Evolutionary conservation across 2,888 invertebrate species (phyloP), one percentile per base, ranked within the genome.

Genomic region (Clunio marinus): DNA sequence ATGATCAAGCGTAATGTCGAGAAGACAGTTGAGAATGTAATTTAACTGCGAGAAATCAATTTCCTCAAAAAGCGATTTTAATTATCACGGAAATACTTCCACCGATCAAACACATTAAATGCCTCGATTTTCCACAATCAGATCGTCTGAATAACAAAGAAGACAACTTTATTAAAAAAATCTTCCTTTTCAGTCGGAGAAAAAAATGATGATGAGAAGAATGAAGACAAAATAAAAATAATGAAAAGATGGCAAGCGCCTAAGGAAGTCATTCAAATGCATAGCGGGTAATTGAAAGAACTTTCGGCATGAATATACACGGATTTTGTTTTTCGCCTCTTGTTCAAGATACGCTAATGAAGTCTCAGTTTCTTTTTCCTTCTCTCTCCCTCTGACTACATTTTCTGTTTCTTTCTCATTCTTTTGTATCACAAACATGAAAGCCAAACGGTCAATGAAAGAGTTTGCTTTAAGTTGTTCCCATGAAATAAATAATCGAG

Each of bases 261-360:
- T 51, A 20, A 57, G 57, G 25, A 27, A 57, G 57, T 57, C 57
- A 57, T 57, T 57, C 25, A 57, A 57, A 57, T 57, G 57, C 57
- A 57, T 25, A 57, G 25, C 27, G 25, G 22, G 57, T 57, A 57
- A 57, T 57, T 57, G 57, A 57, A 57, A 57, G 57, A 24, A 57
- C 7, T 51, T 57, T 57, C 27, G 27, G 27, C 27, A n/a, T 57
- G n/a, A 57, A 57, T 27, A 57, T 25, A n/a, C n/a, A 27, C 27
- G n/a, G n/a, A 57, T 13, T 24, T n/a, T n/a, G n/a, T n/a, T n/a
- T n/a, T n/a, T n/a, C n/a, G n/a, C n/a, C n/a, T n/a, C n/a, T n/a
- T n/a, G n/a, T n/a, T n/a, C n/a, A n/a, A n/a, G n/a, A n/a, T n/a
- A n/a, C n/a, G n/a, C 22, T 20, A 51, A 51, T 17, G 22, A 51